Evolutionary conservation across 2,888 invertebrate genomes (phyloP).

Genomic region (Alentia gelatinosa): DNA sequence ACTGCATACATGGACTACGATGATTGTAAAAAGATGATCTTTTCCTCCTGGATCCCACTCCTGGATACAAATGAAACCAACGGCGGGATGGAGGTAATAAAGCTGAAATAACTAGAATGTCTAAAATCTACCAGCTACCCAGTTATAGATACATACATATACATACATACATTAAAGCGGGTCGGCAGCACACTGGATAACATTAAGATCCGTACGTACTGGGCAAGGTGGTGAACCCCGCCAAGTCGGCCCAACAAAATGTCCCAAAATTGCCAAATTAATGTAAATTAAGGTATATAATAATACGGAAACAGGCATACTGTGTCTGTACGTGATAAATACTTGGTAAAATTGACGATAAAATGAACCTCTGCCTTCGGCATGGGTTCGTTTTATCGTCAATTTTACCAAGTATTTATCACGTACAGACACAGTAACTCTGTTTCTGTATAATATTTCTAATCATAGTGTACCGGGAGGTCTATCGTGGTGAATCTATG

Average conservation of each 20-base stretch:
- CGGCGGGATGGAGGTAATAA: conserved; percentile 70
- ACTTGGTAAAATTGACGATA: too few relatives aligned
- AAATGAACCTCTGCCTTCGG: too few relatives aligned
- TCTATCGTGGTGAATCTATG: too few relatives aligned
- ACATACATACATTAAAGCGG: neutral
- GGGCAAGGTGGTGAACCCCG: neutral
- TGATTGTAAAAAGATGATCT: conserved; percentile 60
- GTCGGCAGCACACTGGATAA: neutral
- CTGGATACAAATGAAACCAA: conserved; percentile 65
- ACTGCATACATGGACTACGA: conserved; percentile 65
- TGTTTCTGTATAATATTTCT: too few relatives aligned
- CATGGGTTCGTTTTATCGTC: too few relatives aligned
- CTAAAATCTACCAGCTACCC: neutral
- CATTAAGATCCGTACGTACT: neutral
- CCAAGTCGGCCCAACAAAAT: neutral
- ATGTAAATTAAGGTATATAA: neutral
- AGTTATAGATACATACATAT: neutral
- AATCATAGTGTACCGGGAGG: too few relatives aligned
- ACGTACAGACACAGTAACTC: too few relatives aligned
- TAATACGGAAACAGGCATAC: neutral
- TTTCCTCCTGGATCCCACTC: conserved; percentile 71
- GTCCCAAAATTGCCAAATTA: neutral
- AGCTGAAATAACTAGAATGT: neutral
- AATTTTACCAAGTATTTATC: too few relatives aligned
- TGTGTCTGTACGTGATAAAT: too few relatives aligned